phyloP scores from a whole-genome alignment of 2,797 vertebrate species.

The Phataginus tricuspis region DNA sequence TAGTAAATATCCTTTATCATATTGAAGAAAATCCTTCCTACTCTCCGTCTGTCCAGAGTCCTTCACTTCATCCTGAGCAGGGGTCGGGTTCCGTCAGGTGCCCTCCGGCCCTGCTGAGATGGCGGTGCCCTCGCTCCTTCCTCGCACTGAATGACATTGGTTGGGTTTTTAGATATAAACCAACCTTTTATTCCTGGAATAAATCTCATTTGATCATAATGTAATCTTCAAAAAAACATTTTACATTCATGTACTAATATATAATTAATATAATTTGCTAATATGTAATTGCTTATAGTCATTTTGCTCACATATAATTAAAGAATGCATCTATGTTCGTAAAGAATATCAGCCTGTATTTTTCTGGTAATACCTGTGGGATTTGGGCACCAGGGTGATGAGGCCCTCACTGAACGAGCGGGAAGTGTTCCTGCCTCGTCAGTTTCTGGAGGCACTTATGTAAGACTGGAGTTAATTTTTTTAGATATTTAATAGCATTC shows the following conservation, averaged over 20 bases:
- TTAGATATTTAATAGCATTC: not conserved
- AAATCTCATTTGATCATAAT: not conserved
- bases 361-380: not conserved
- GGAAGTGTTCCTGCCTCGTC: not conserved
- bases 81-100: not conserved
- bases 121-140: too few species aligned
- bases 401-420: not conserved
- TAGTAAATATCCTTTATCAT: not conserved
- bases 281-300: not conserved
- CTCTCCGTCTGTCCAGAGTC: not conserved
- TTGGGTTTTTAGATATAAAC: not conserved
- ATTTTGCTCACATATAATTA: not conserved
- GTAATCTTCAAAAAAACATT: not conserved
- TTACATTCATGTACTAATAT: not conserved
- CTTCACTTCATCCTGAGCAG: not conserved
- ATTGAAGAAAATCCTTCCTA: not conserved
- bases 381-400: not conserved
- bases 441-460: not conserved
- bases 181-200: not conserved
- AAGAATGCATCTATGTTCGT: not conserved
- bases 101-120: not conserved
- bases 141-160: accelerated
- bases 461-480: not conserved
- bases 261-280: not conserved
- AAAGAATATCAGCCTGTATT: not conserved